Percentiles rank a stretch among this genome's conserved stretches.
Conservation (phyloP, 2,888 invertebrate species). For the Synanthedon formicaeformis region DNA sequence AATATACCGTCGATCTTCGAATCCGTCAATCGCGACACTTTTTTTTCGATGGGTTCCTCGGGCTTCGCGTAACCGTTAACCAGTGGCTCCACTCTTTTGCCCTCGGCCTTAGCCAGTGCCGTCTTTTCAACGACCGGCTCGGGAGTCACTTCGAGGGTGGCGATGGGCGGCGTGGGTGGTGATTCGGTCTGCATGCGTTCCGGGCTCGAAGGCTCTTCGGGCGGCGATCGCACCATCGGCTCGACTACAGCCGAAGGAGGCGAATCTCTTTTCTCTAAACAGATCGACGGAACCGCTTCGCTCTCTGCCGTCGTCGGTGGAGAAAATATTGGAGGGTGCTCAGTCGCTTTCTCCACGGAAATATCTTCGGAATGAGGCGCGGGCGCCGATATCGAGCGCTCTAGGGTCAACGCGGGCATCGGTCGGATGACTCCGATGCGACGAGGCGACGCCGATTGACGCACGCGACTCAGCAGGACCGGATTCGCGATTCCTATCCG, state of each 20-base stretch:
- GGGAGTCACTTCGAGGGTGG: constrained; percentile 6
- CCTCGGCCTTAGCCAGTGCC: constrained; percentile 2
- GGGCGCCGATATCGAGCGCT: constrained; percentile 13
- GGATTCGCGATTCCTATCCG: constrained; percentile 49
- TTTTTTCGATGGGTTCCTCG: constrained; percentile 3
- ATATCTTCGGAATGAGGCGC: background rate
- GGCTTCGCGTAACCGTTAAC: constrained; percentile 26
- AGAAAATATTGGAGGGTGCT: background rate
- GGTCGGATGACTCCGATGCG: constrained; percentile 72
- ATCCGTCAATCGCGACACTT: background rate
- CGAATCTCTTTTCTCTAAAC: constrained; percentile 22
- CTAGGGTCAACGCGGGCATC: constrained; percentile 36
- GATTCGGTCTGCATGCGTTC: constrained; percentile 17
- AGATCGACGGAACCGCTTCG: background rate
- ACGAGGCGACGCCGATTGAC: constrained; percentile 35
- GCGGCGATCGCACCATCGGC: constrained; percentile 35
- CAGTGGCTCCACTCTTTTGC: constrained; percentile 9
- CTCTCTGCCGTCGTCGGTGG: background rate
- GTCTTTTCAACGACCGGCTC: constrained; percentile 5
- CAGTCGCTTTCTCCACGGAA: background rate
- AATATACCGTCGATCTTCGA: background rate
- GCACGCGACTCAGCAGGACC: constrained; percentile 41
- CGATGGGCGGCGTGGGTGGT: background rate
- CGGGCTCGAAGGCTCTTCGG: constrained; percentile 30
- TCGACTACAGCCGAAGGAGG: constrained; percentile 55